A percentile compares a stretch with the other conserved stretches of the same genome.
Evolutionary conservation across 2,888 invertebrate genomes (phyloP).

Genomic region (Liodrosophila aerea): DNA sequence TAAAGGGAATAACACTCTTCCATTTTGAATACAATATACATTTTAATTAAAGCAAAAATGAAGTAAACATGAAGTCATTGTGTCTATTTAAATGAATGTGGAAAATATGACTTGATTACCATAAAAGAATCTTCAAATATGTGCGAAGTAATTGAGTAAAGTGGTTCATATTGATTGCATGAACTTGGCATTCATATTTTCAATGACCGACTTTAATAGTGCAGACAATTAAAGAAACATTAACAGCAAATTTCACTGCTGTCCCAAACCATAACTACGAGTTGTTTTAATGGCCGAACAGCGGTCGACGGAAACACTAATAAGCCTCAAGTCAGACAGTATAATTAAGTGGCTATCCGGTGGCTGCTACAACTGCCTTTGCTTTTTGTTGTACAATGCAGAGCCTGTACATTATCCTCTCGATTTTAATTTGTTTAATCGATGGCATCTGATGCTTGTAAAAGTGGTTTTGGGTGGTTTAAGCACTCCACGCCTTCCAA

Average conservation of each 20-base stretch:
- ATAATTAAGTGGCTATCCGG: conserved; percentile 52
- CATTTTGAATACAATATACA: no score
- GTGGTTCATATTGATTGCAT: no score
- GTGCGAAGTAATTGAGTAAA: no score
- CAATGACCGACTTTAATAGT: conserved; percentile 8
- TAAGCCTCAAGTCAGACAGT: conserved; percentile 25
- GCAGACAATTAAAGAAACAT: conserved; percentile 19
- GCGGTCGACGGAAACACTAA: conserved; percentile 40
- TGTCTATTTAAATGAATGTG: no score
- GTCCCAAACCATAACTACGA: background rate
- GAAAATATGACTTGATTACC: no score
- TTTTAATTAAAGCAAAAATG: no score
- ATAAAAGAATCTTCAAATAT: no score
- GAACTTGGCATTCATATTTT: conserved; percentile 9
- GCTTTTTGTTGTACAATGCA: background rate
- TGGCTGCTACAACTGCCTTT: background rate
- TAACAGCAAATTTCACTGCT: conserved; percentile 27
- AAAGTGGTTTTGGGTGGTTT: conserved; percentile 53
- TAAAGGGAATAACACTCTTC: no score
- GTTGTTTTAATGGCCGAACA: conserved; percentile 16
- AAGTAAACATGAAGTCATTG: no score
- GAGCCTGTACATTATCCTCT: conserved; percentile 32
- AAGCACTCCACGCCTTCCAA: conserved; percentile 16
- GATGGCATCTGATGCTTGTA: conserved; percentile 45
- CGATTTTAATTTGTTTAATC: conserved; percentile 53